phyloP scores from a whole-genome alignment of 2,113 vertebrate genomes.

The Arenaria interpres region DNA sequence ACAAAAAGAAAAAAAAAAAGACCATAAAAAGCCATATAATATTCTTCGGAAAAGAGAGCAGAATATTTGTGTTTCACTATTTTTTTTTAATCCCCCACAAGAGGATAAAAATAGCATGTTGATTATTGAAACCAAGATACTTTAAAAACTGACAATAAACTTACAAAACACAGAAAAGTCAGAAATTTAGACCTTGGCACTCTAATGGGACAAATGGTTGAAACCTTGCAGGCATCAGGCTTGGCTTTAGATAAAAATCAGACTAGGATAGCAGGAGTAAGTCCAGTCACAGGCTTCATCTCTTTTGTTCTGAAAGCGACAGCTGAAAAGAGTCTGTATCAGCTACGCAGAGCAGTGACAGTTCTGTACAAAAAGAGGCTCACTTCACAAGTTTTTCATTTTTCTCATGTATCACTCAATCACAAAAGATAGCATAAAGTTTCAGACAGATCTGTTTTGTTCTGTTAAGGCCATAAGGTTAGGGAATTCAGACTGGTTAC shows the following conservation, averaged over 20 bases:
- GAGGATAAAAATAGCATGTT: neutral
- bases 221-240: neutral
- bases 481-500: neutral
- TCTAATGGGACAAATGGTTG: neutral
- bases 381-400: neutral
- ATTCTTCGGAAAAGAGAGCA: neutral
- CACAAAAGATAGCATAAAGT: neutral
- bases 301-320: constrained; percentile 26
- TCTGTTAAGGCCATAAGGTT: neutral
- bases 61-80: neutral
- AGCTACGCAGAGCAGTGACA: neutral
- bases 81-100: neutral
- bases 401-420: neutral
- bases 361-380: neutral
- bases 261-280: neutral
- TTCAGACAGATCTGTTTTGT: neutral
- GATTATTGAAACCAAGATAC: neutral
- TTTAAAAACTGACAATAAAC: neutral
- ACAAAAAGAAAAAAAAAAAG: neutral
- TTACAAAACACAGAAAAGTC: neutral
- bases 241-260: neutral
- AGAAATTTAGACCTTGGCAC: neutral
- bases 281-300: neutral
- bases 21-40: neutral
- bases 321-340: constrained; percentile 22